Evolutionary conservation across 1,140 invertebrate genomes (phyloP).

Genomic region (Manduca sexta): DNA sequence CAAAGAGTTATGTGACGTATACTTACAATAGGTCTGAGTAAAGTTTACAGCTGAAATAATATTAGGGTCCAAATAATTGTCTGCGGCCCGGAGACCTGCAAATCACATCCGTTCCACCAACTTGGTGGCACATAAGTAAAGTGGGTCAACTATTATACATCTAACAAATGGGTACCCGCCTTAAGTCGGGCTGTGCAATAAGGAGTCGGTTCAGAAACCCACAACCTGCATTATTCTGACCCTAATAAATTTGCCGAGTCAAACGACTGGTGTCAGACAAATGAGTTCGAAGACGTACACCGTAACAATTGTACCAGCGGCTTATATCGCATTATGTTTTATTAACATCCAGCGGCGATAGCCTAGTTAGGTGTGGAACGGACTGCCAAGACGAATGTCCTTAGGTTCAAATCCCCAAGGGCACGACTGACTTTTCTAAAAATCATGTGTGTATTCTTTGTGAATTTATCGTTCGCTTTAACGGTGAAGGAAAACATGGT

Average conservation of each 20-base stretch:
- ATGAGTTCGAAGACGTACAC: slow-evolving; percentile 60
- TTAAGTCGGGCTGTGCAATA: slow-evolving; percentile 62
- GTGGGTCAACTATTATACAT: slow-evolving; percentile 66
- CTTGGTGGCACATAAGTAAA: slow-evolving; percentile 47
- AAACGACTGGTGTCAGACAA: slow-evolving; percentile 67
- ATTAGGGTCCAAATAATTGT: slow-evolving; percentile 35
- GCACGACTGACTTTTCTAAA: too few species aligned
- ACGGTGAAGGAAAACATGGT: too few species aligned
- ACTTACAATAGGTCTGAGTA: neutral
- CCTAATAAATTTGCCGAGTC: slow-evolving; percentile 70
- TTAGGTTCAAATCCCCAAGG: too few species aligned
- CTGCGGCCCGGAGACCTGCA: slow-evolving; percentile 34
- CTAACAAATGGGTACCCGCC: slow-evolving; percentile 60
- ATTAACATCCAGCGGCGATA: slow-evolving; percentile 1
- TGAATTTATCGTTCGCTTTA: too few species aligned
- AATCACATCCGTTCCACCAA: slow-evolving; percentile 46
- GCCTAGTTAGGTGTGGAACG: too few species aligned
- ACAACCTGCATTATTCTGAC: slow-evolving; percentile 68
- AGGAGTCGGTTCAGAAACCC: slow-evolving; percentile 61
- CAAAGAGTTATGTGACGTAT: too few species aligned
- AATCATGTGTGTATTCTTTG: too few species aligned
- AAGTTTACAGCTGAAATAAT: slow-evolving; percentile 17
- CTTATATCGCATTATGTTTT: neutral
- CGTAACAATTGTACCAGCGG: slow-evolving; percentile 11
- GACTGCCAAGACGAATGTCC: too few species aligned